Evolutionary conservation across 1,140 invertebrate genomes (phyloP).

Genomic region (Teleogryllus occipitalis): DNA sequence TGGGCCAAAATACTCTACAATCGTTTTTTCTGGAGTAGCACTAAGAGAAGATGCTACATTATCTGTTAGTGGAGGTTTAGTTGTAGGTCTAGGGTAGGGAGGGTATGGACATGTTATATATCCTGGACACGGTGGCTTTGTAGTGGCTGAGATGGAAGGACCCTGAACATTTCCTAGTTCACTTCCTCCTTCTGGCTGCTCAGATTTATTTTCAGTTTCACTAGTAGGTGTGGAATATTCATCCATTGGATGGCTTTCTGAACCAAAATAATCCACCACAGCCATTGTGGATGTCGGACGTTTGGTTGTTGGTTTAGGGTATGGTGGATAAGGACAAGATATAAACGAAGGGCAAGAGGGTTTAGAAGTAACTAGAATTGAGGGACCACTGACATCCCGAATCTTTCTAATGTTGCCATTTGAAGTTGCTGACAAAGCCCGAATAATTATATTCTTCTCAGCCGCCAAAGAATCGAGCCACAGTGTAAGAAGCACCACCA

Average conservation of each 20-base stretch:
- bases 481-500: not conserved
- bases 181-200: not conserved
- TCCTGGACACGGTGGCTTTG: not conserved
- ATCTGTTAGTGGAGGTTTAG: not conserved
- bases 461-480: not conserved
- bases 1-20: too few species aligned
- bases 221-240: not conserved
- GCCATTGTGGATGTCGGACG: too few species aligned
- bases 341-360: not conserved
- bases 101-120: not conserved
- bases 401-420: not conserved
- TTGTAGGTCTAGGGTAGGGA: not conserved
- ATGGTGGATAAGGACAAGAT: not conserved
- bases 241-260: too few species aligned
- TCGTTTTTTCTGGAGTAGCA: too few species aligned
- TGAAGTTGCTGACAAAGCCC: not conserved
- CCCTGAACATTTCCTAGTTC: not conserved
- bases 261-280: too few species aligned
- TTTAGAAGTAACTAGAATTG: not conserved
- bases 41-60: not conserved
- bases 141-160: not conserved
- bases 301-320: not conserved
- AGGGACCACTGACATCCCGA: not conserved
- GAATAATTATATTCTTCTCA: not conserved
- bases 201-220: not conserved